These are phyloP conservation scores for Lepidocyrtinus sp. DNA, from an alignment of 2,888 invertebrate genomes.

Conservation along the genomic window DNA sequence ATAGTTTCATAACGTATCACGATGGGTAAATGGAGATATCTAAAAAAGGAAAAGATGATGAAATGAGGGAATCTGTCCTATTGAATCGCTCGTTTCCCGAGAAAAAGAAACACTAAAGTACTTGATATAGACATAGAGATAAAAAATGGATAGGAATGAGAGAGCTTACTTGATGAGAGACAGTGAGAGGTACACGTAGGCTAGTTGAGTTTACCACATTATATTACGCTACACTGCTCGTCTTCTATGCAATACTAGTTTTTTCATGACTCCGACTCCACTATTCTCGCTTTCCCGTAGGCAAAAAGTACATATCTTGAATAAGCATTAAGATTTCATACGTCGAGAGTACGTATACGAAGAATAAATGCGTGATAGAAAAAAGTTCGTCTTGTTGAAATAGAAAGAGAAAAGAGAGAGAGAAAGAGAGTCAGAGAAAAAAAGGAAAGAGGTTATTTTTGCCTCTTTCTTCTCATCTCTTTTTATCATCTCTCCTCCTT, in stretches of 20 bases:
- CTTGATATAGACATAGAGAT: conserved; percentile 47
- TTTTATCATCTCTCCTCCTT: background rate
- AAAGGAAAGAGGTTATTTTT: conserved; percentile 36
- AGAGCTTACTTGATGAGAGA: conserved; percentile 16
- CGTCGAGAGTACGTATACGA: conserved; percentile 31
- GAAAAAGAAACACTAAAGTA: conserved; percentile 33
- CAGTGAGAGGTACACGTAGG: conserved; percentile 37
- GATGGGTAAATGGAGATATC: conserved; percentile 54
- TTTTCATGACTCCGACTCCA: conserved; percentile 21
- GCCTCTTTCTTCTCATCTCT: conserved; percentile 11
- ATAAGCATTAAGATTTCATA: conserved; percentile 41
- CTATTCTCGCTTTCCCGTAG: conserved; percentile 1
- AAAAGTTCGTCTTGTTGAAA: conserved; percentile 37
- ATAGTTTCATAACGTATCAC: conserved; percentile 64
- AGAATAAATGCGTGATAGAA: conserved; percentile 5
- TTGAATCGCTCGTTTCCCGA: conserved; percentile 42
- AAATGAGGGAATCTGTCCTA: conserved; percentile 57
- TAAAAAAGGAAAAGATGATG: conserved; percentile 49
- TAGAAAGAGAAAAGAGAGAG: conserved; percentile 35
- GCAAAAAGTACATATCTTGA: conserved; percentile 1
- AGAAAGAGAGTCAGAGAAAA: conserved; percentile 24
- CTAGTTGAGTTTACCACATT: conserved; percentile 57
- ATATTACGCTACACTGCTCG: conserved; percentile 44
- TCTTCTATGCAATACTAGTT: conserved; percentile 21
- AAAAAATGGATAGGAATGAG: conserved; percentile 31